These are phyloP conservation scores for Andricus quercusramuli DNA, from an alignment of 2,888 invertebrate genomes.

Conservation along the genomic window DNA sequence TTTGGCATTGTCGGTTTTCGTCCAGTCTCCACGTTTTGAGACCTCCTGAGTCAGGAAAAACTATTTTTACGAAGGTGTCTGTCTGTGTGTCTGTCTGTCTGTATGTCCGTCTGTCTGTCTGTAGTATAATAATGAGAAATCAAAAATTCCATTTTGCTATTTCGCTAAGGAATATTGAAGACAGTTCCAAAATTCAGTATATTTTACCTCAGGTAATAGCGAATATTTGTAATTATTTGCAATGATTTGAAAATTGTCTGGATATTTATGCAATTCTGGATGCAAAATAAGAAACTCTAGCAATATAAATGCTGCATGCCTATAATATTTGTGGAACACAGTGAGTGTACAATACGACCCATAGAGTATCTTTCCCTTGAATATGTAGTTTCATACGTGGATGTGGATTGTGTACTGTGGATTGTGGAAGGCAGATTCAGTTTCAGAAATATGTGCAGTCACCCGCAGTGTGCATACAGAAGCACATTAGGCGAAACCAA, in stretches of 20 bases:
- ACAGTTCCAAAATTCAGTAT: neutral
- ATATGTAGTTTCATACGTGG: neutral
- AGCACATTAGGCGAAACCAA: conserved; percentile 45
- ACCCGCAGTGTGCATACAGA: conserved; percentile 13
- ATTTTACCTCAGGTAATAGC: neutral
- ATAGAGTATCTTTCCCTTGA: neutral
- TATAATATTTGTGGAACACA: conserved; percentile 16
- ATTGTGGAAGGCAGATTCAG: conserved; percentile 25
- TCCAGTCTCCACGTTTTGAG: no score
- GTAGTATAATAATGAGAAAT: no score
- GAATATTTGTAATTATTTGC: neutral
- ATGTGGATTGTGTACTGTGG: conserved; percentile 2
- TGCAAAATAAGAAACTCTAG: neutral
- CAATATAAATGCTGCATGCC: conserved; percentile 13
- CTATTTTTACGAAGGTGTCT: no score
- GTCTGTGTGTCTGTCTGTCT: no score
- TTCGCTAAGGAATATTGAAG: no score
- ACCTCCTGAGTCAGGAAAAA: no score
- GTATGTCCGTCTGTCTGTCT: no score
- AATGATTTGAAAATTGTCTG: neutral
- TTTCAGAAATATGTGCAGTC: conserved; percentile 46
- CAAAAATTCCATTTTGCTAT: no score
- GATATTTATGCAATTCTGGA: neutral
- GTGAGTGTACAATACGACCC: conserved; percentile 1
- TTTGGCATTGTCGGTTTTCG: no score